These are phyloP conservation scores for Megalopta genalis DNA, from an alignment of 1,140 invertebrate genomes.

Conservation along the genomic window DNA sequence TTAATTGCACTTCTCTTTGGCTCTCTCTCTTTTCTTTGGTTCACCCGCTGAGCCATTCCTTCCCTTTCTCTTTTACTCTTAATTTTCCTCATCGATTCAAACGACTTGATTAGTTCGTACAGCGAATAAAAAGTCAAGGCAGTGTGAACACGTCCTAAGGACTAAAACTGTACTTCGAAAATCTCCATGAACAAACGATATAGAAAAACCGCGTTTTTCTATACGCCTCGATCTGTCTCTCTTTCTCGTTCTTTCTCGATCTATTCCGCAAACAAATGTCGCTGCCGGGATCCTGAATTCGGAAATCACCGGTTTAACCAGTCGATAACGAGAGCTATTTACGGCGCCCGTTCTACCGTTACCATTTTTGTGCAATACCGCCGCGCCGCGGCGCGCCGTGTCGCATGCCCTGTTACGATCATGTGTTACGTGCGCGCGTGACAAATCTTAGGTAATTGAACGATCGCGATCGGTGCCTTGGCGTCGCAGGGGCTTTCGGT, in stretches of 20 bases:
- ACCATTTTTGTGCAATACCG: constrained; percentile 19
- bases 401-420: constrained; percentile 22
- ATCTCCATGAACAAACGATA: constrained; percentile 1
- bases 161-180: not conserved
- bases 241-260: not conserved
- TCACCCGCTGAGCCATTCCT: too few species aligned
- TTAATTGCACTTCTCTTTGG: too few species aligned
- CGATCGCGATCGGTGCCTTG: too few species aligned
- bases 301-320: constrained; percentile 34
- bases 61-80: too few species aligned
- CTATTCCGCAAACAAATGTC: constrained; percentile 16
- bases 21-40: too few species aligned
- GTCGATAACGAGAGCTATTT: constrained; percentile 45
- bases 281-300: constrained; percentile 20
- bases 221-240: not conserved
- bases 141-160: too few species aligned
- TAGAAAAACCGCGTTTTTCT: not conserved
- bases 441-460: constrained; percentile 35
- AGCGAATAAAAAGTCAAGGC: too few species aligned
- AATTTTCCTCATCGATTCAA: too few species aligned
- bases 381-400: not conserved
- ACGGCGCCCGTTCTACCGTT: constrained; percentile 5
- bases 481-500: not conserved
- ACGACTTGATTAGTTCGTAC: too few species aligned
- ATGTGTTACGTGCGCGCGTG: constrained; percentile 17